These are phyloP conservation scores for Kradibia gibbosae DNA, from an alignment of 1,140 invertebrate genomes.

Conservation along the genomic window DNA sequence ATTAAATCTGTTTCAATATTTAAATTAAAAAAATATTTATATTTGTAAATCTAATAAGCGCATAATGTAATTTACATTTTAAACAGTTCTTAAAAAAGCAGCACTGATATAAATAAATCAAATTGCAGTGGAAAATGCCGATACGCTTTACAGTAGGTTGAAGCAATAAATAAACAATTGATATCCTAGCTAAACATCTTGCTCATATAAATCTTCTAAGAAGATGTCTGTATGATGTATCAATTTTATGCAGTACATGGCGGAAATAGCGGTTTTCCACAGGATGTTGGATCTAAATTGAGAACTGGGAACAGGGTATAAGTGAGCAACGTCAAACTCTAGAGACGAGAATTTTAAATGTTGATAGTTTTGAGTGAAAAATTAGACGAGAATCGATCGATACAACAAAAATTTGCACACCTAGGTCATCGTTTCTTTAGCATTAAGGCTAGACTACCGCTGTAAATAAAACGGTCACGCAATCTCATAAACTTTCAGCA, in stretches of 20 bases:
- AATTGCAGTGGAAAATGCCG: too few relatives aligned
- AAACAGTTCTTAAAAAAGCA: too few relatives aligned
- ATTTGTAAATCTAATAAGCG: too few relatives aligned
- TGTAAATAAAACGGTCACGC: slow-evolving; percentile 50
- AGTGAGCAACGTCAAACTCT: not conserved
- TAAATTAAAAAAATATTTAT: too few relatives aligned
- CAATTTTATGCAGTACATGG: not conserved
- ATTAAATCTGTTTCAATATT: too few relatives aligned
- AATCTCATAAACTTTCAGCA: slow-evolving; percentile 40
- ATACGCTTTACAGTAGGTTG: too few relatives aligned
- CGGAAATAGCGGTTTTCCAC: not conserved
- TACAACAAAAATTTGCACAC: not conserved
- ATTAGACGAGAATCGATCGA: slow-evolving; percentile 36
- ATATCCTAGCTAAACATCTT: too few relatives aligned
- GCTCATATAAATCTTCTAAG: not conserved
- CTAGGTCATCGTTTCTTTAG: not conserved
- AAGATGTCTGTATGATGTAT: not conserved
- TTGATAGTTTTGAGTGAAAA: slow-evolving; percentile 30
- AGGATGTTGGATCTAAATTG: not conserved
- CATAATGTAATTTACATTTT: too few relatives aligned
- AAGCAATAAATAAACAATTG: not conserved
- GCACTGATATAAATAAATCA: too few relatives aligned
- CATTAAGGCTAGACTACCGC: not conserved
- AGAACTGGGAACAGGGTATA: too few relatives aligned
- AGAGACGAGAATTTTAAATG: slow-evolving; percentile 18